Evolutionary conservation across 2,113 vertebrate species (phyloP).

Genomic region (Hemiscyllium ocellatum): DNA sequence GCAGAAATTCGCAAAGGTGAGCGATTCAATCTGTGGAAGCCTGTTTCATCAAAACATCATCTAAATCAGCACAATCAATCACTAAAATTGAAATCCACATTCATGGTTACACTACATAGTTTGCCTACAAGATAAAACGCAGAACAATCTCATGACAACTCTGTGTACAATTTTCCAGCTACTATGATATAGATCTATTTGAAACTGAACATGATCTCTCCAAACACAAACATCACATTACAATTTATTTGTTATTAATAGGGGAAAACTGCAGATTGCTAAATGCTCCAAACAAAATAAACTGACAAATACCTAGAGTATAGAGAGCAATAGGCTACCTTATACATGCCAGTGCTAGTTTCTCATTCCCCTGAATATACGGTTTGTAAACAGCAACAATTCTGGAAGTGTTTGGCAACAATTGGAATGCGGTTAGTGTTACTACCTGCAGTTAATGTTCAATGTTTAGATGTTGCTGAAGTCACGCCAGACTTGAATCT

Average conservation of each 20-base stretch:
- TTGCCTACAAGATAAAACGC: neutral
- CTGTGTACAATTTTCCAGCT: neutral
- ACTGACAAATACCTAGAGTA: neutral
- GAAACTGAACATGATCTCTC: neutral
- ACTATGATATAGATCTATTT: neutral
- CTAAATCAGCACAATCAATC: neutral
- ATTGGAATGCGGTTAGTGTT: neutral
- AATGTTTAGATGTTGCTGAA: neutral
- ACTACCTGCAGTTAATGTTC: neutral
- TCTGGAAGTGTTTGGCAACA: neutral
- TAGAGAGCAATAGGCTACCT: neutral
- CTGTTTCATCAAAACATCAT: neutral
- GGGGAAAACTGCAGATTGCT: neutral
- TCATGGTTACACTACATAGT: neutral
- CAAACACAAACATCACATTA: neutral
- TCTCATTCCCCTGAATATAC: neutral
- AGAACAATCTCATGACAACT: neutral
- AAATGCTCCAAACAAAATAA: neutral
- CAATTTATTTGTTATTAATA: neutral
- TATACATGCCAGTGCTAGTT: neutral
- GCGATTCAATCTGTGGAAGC: neutral
- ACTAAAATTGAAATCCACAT: neutral
- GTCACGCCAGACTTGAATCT: no score
- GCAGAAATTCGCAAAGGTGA: neutral
- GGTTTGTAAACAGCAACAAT: no score